Conservation (phyloP, 2,888 invertebrate species). For the Zootermopsis nevadensis region DNA sequence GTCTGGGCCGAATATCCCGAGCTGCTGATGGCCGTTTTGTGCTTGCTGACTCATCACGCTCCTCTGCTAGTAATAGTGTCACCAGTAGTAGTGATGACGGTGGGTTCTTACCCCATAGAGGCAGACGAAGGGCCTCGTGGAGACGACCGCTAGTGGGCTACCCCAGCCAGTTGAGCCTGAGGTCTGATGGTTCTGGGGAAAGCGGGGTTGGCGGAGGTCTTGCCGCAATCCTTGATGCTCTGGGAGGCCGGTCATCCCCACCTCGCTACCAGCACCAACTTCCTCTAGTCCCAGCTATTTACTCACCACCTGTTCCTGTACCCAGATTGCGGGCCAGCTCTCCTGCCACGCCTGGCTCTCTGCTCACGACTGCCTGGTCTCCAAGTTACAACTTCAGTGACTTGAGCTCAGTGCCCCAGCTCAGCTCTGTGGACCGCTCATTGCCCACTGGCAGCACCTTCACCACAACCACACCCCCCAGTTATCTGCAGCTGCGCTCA, state of each 20-base stretch:
- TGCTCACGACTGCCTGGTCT: conserved; percentile 69
- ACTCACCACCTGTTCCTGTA: conserved; percentile 59
- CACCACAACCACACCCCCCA: conserved; percentile 66
- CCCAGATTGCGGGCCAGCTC: conserved; percentile 64
- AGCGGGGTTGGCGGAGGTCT: conserved; percentile 57
- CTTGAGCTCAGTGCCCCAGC: conserved; percentile 85
- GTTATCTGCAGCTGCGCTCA: conserved; percentile 73
- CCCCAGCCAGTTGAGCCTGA: conserved; percentile 75
- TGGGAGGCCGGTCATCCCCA: conserved; percentile 53
- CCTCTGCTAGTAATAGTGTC: conserved; percentile 60
- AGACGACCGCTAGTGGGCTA: conserved; percentile 72
- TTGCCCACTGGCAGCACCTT: conserved; percentile 65
- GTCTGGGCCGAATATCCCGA: conserved; percentile 76
- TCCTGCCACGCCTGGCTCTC: conserved; percentile 44
- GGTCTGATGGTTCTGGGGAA: conserved; percentile 73
- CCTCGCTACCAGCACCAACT: conserved; percentile 51
- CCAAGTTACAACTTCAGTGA: conserved; percentile 82
- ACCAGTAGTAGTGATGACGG: conserved; percentile 83
- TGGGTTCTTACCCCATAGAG: conserved; percentile 78
- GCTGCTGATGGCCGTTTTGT: conserved; percentile 82
- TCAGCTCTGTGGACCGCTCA: conserved; percentile 80
- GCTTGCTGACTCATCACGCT: conserved; percentile 66
- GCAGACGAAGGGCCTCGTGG: conserved; percentile 71
- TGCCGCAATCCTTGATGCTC: conserved; percentile 54
- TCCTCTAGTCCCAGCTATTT: conserved; percentile 55